Base-by-base conservation (phyloP, 2,113 vertebrate genomes). In the Aviceda subcristata region DNA sequence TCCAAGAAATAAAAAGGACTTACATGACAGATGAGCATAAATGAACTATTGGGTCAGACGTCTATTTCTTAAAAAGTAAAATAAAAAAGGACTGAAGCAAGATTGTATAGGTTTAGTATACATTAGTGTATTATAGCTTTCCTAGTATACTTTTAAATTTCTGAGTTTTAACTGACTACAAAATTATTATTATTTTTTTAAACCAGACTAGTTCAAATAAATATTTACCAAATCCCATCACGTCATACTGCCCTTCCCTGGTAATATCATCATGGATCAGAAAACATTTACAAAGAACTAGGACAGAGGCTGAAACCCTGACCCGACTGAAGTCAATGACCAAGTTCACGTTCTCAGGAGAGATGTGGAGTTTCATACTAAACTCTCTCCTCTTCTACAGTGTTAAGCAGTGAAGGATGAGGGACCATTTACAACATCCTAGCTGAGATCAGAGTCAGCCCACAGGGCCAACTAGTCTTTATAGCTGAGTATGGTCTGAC, bases 1-100 rank as follows among this genome's bases (percentile, higher is more conserved):
- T 95, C 79, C 96, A 77, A 89, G 76, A 96, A 95, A 92, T 97
- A 94, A 95, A 97, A 91, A 92, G 81, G 63, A 89, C 83, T 96
- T 90, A 17, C 22, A 8, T 95, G 85, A 94, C 73, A 24, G 56
- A 96, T 95, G 87, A 95, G 60, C 29, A 39, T 74, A 96, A 46
- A 83, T 95, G 84, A 90, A 95, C 88, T 90, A 75, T 88, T 11
- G 39, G 75, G 82, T 96, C 84, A 97, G 92, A 94, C 85, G 72
- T 24, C 11, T 36, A 95, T 86, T 95, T 90, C 76, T 94, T 97
- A 92, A 78, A 93, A 94, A 82, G 34, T 21, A 80, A 63, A 96
- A 74, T 62, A 62, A 63, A 78, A 67, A 51, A 51, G 11, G 18
- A 86, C n/a, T 82, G 46, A 80, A 79, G 63, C 24, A 62, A 82